Percentiles rank a stretch among this genome's conserved stretches.
These are phyloP conservation scores for Eulithis testata DNA, from an alignment of 2,888 invertebrate genomes.

Conservation along the genomic window DNA sequence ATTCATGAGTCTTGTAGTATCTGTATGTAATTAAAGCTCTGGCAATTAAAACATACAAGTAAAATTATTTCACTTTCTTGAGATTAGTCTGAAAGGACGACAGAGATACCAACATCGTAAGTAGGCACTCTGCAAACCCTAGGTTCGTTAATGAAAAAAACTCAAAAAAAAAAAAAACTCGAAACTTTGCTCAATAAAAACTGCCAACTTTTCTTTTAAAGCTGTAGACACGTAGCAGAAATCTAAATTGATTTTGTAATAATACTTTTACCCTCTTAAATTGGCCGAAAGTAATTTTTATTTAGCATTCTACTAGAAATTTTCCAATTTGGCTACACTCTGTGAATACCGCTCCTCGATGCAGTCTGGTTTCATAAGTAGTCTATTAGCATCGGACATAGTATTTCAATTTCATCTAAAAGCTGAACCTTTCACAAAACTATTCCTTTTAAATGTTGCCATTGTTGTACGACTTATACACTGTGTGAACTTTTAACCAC, in stretches of 20 bases:
- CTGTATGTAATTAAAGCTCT: no score
- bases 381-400: constrained; percentile 31
- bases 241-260: constrained; percentile 1
- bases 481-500: no score
- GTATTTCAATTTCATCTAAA: constrained; percentile 35
- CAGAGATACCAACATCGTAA: no score
- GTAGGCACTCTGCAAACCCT: no score
- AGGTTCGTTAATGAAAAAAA: no score
- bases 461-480: not conserved
- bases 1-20: no score
- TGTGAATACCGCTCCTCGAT: constrained; percentile 26
- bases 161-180: no score
- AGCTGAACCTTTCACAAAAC: constrained; percentile 3
- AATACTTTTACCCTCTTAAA: not conserved
- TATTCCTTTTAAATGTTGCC: not conserved
- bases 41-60: no score
- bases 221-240: not conserved
- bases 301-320: constrained; percentile 32
- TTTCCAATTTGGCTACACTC: constrained; percentile 30
- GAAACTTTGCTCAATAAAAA: no score
- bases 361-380: constrained; percentile 36
- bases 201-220: no score
- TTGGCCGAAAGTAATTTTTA: constrained; percentile 26
- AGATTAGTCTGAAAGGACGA: no score
- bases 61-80: no score